These are phyloP conservation scores for Danio albolineatus DNA, from an alignment of 2,797 vertebrate genomes.

Conservation along the genomic window DNA sequence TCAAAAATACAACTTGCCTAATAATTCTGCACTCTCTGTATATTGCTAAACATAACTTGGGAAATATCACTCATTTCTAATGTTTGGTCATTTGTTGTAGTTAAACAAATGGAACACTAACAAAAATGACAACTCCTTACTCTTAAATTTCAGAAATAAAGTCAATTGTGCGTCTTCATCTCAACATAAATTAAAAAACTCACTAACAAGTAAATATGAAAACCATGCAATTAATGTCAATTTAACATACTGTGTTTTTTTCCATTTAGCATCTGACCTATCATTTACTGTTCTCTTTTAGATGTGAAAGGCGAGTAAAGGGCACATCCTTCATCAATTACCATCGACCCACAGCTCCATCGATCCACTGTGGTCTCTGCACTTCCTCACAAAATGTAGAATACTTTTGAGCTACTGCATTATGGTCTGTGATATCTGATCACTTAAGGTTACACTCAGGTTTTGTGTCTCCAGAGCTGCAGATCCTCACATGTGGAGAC, in stretches of 20 bases:
- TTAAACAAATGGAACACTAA: too few relatives aligned
- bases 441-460: constrained; percentile 3
- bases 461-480: not conserved
- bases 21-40: too few relatives aligned
- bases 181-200: not conserved
- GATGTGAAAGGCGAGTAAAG: constrained; percentile 3
- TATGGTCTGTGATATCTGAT: constrained; percentile 2
- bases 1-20: too few relatives aligned
- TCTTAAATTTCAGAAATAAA: not conserved
- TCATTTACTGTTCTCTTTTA: not conserved
- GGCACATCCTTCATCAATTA: constrained; percentile 21
- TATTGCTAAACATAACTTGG: not conserved
- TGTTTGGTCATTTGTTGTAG: not conserved
- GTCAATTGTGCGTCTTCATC: not conserved
- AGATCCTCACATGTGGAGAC: not conserved
- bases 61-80: not conserved
- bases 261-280: not conserved
- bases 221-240: not conserved
- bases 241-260: not conserved
- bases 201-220: not conserved
- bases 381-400: constrained; percentile 9
- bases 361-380: constrained; percentile 14
- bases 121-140: too few relatives aligned
- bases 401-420: constrained; percentile 1
- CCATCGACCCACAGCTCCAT: not conserved